These are phyloP conservation scores for Sphinx pinastri DNA, from an alignment of 2,888 invertebrate species.

Conservation along the genomic window DNA sequence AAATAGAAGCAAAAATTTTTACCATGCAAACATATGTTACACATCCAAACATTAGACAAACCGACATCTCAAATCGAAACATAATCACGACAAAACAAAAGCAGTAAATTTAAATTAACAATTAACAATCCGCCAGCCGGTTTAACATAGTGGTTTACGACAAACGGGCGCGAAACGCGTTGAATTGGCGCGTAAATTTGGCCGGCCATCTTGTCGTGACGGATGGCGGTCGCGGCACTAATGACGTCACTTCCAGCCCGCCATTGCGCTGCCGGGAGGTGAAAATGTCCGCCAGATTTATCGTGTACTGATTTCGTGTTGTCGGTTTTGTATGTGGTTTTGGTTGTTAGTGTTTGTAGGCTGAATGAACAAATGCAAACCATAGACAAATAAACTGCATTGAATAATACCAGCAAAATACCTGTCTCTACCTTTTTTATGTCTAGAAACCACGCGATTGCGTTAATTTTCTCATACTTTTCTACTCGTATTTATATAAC, in stretches of 20 bases:
- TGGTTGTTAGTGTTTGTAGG: background rate
- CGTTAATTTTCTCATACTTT: too few species aligned
- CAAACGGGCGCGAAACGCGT: conserved; percentile 46
- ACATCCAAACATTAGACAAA: too few species aligned
- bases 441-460: too few species aligned
- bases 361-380: too few species aligned
- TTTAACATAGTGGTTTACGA: conserved; percentile 35
- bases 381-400: too few species aligned
- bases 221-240: conserved; percentile 53
- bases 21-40: too few species aligned
- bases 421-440: too few species aligned
- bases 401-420: too few species aligned
- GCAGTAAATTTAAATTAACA: conserved; percentile 36
- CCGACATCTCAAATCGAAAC: conserved; percentile 31
- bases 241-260: conserved; percentile 56
- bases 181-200: conserved; percentile 61
- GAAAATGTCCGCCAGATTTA: conserved; percentile 42
- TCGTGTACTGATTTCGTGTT: conserved; percentile 19
- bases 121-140: conserved; percentile 33
- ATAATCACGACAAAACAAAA: conserved; percentile 29
- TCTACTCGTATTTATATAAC: too few species aligned
- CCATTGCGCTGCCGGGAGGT: conserved; percentile 46
- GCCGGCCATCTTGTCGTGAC: conserved; percentile 64
- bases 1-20: too few species aligned
- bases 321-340: conserved; percentile 9